Evolutionary conservation across 2,888 invertebrate genomes (phyloP).

Genomic region (Napeogenes inachia): DNA sequence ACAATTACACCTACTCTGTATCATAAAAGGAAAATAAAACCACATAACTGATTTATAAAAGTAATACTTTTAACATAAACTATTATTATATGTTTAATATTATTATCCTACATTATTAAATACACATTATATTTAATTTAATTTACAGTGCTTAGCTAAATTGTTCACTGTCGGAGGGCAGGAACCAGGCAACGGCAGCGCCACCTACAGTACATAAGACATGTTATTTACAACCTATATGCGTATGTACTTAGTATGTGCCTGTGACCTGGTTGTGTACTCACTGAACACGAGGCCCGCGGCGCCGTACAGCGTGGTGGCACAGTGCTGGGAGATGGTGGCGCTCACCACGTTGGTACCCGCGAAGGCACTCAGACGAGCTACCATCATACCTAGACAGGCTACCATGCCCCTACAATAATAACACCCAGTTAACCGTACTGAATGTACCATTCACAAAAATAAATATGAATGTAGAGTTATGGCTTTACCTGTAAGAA

Average conservation of each 20-base stretch:
- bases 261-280: constrained; percentile 24
- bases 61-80: too few species aligned
- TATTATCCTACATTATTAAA: neutral
- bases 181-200: constrained; percentile 43
- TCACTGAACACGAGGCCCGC: constrained; percentile 57
- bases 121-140: neutral
- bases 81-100: too few species aligned
- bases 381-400: constrained; percentile 68
- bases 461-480: too few species aligned
- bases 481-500: constrained; percentile 53
- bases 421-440: neutral
- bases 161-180: constrained; percentile 38
- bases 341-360: constrained; percentile 60
- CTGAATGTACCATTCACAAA: too few species aligned
- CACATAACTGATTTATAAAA: too few species aligned
- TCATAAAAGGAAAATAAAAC: too few species aligned
- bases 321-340: constrained; percentile 52
- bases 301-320: constrained; percentile 50
- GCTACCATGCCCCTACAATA: constrained; percentile 62
- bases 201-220: constrained; percentile 39
- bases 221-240: neutral
- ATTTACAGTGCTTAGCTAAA: constrained; percentile 6
- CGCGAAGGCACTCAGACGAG: constrained; percentile 59
- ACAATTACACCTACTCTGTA: too few species aligned
- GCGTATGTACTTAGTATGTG: neutral